Conservation (phyloP, 2,113 vertebrate genomes). For the Taurulus bubalis region DNA sequence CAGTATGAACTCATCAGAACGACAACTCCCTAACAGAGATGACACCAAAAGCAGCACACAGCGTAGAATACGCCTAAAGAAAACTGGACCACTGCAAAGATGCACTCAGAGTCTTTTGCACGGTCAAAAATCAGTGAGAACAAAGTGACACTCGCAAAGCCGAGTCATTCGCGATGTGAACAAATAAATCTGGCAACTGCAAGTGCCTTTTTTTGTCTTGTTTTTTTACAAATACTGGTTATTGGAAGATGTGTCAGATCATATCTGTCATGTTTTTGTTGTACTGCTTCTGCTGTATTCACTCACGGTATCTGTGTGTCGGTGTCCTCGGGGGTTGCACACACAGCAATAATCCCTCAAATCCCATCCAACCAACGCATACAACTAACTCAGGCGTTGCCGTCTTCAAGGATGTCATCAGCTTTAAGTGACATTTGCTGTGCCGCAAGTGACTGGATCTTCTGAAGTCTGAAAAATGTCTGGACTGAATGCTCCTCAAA, state of each 20-base stretch:
- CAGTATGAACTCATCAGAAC: slow-evolving; percentile 14
- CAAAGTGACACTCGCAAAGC: background rate
- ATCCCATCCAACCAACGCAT: slow-evolving; percentile 12
- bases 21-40: background rate
- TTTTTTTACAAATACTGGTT: background rate
- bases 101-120: background rate
- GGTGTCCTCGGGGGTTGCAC: background rate
- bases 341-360: slow-evolving; percentile 1
- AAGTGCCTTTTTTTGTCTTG: too few relatives aligned
- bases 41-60: background rate
- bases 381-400: slow-evolving; percentile 5
- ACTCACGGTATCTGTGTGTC: background rate
- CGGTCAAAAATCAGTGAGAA: background rate
- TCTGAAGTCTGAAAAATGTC: background rate
- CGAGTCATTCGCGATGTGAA: background rate
- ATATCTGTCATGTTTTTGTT: background rate
- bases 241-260: slow-evolving; percentile 2
- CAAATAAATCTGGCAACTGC: background rate
- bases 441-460: background rate
- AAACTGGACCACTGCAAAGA: background rate
- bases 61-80: background rate
- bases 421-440: slow-evolving; percentile 6
- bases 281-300: background rate
- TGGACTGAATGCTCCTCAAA: background rate
- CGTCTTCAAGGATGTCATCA: slow-evolving; percentile 36